Conservation (phyloP, 53 echinoderm and acorn worm genomes). For the Apostichopus leukothele region DNA sequence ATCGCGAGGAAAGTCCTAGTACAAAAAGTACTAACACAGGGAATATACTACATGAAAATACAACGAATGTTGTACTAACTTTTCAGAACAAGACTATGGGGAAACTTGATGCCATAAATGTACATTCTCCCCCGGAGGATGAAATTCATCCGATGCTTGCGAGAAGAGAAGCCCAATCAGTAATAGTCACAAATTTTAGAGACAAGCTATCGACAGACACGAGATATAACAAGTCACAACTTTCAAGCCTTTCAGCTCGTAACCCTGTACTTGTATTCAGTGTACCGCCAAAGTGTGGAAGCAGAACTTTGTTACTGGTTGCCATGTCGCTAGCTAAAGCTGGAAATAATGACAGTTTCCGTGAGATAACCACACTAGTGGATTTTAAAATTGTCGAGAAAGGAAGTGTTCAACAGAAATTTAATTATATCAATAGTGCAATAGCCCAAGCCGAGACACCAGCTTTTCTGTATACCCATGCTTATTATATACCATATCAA, state of each 20-base stretch:
- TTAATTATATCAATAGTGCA: conserved; percentile 4
- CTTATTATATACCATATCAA: neutral
- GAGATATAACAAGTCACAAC: too few species aligned
- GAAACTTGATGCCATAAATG: too few species aligned
- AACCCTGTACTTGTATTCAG: conserved; percentile 1
- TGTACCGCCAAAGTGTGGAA: conserved; percentile 24
- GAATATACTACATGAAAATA: neutral
- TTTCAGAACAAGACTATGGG: too few species aligned
- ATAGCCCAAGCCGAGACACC: neutral
- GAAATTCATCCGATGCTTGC: too few species aligned
- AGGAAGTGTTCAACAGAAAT: conserved; percentile 14
- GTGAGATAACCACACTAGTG: conserved; percentile 9
- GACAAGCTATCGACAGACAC: too few species aligned
- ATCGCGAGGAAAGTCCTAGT: neutral
- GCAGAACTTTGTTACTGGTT: neutral
- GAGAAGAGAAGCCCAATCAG: too few species aligned
- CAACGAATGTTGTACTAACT: neutral
- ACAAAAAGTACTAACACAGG: neutral
- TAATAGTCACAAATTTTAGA: too few species aligned
- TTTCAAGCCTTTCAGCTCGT: neutral
- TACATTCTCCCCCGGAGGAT: too few species aligned
- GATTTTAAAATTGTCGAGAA: conserved; percentile 14
- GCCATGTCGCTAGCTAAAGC: neutral
- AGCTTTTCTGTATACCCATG: neutral
- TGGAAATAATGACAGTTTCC: neutral